Evolutionary conservation across 2,888 invertebrate genomes (phyloP).

Genomic region (Standfussiana lucernea): DNA sequence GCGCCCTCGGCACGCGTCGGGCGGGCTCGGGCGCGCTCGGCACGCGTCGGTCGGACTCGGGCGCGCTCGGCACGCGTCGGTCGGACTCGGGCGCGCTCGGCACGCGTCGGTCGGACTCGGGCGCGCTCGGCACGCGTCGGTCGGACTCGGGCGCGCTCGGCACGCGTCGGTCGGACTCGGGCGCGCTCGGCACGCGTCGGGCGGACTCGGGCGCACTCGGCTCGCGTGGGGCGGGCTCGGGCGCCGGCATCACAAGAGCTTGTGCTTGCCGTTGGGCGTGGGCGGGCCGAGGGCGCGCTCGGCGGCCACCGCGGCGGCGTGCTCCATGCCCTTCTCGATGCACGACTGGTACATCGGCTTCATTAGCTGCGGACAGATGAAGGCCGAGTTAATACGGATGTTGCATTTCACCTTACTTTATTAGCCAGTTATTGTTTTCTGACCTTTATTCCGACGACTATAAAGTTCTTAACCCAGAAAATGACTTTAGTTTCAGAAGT

Average conservation of each 20-base stretch:
- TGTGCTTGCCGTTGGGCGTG: neutral
- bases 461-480: neutral
- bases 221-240: neutral
- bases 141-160: neutral
- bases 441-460: neutral
- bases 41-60: neutral
- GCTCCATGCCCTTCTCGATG: constrained; percentile 95
- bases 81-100: neutral
- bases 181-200: neutral
- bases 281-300: constrained; percentile 91
- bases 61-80: neutral
- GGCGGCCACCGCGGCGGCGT: constrained; percentile 94
- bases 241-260: neutral
- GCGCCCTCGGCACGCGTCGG: neutral
- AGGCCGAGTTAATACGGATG: neutral
- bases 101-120: neutral
- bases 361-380: constrained; percentile 91
- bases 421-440: neutral
- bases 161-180: neutral
- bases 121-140: neutral
- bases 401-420: neutral
- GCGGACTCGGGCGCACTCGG: neutral
- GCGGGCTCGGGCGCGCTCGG: neutral
- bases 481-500: neutral
- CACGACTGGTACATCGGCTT: constrained; percentile 95